phyloP scores from a whole-genome alignment of 2,113 vertebrate genomes.

The Strix uralensis region DNA sequence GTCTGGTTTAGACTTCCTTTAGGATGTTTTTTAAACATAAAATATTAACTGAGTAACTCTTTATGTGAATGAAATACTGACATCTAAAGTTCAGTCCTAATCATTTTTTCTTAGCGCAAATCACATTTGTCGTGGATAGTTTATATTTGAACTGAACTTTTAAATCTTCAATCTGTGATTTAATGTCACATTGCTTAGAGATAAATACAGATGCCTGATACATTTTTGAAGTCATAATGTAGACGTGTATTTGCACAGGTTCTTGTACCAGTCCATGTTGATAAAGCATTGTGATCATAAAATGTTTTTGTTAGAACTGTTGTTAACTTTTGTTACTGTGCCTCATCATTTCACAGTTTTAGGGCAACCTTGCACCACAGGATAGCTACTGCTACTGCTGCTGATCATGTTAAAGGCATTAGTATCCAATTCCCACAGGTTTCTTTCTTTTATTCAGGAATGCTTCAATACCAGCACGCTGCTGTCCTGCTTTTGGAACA shows the following conservation, averaged over 20 bases:
- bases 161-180: neutral
- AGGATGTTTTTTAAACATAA: neutral
- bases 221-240: neutral
- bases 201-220: neutral
- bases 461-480: constrained; percentile 83
- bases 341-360: neutral
- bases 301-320: neutral
- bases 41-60: neutral
- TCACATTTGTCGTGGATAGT: neutral
- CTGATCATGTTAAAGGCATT: neutral
- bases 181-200: neutral
- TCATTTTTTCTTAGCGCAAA: neutral
- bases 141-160: neutral
- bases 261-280: neutral
- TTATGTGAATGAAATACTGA: neutral
- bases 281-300: neutral
- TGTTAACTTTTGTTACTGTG: neutral
- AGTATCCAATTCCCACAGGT: neutral
- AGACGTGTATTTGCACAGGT: neutral
- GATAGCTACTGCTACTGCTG: neutral
- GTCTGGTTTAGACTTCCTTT: neutral
- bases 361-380: neutral
- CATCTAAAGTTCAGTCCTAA: neutral
- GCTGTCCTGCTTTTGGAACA: constrained; percentile 85
- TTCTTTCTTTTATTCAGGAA: constrained; percentile 70